Conservation (phyloP, 2,888 invertebrate genomes). For the Cynaeus angustus region DNA sequence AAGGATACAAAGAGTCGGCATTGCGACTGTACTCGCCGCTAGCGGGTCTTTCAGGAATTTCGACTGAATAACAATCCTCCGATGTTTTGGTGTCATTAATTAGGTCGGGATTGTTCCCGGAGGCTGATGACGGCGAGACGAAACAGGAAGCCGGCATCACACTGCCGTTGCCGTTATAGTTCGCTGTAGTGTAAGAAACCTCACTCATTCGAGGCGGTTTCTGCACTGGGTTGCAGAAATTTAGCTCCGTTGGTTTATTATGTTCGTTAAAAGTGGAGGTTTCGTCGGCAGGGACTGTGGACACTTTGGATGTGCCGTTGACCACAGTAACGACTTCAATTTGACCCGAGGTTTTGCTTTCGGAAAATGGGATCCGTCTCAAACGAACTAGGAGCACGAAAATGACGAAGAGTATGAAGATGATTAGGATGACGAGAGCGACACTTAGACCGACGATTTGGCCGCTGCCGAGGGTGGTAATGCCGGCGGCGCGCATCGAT, state of each 20-base stretch:
- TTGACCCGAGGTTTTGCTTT: conserved; percentile 85
- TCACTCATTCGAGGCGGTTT: conserved; percentile 83
- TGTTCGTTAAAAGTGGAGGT: conserved; percentile 69
- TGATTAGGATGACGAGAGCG: conserved; percentile 84
- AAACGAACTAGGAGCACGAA: conserved; percentile 84
- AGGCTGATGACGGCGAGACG: conserved; percentile 83
- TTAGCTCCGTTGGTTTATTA: conserved; percentile 68
- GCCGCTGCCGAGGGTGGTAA: conserved; percentile 87
- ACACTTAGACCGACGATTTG: conserved; percentile 91
- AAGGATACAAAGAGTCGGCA: conserved; percentile 85
- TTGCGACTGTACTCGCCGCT: conserved; percentile 88
- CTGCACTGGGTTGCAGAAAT: conserved; percentile 78
- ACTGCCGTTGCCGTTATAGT: conserved; percentile 80
- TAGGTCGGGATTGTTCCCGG: conserved; percentile 88
- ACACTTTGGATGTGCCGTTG: conserved; percentile 72
- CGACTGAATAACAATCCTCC: conserved; percentile 59
- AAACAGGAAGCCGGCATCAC: conserved; percentile 79
- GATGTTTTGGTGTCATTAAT: conserved; percentile 84
- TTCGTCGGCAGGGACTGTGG: conserved; percentile 68
- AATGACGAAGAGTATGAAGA: conserved; percentile 82
- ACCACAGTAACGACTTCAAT: conserved; percentile 80
- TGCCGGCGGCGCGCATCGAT: conserved; percentile 83
- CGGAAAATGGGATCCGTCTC: conserved; percentile 82
- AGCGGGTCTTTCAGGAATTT: conserved; percentile 74
- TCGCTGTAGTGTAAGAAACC: conserved; percentile 80